Evolutionary conservation across 2,113 vertebrate genomes (phyloP).

Genomic region (Euleptes europaea): DNA sequence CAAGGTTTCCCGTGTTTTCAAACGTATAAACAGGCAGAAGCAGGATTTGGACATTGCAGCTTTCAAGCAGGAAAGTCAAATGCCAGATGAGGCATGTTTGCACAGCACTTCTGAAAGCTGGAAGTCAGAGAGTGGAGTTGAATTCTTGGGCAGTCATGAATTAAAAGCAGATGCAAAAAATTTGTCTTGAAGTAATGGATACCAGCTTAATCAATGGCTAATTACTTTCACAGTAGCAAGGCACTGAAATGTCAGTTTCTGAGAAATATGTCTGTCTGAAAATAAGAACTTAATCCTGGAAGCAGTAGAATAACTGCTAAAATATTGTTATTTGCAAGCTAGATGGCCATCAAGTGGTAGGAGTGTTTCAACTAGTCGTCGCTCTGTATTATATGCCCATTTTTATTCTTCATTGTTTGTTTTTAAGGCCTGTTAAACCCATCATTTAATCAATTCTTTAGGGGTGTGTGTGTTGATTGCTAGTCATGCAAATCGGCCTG

Average conservation of each 20-base stretch:
- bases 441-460: background rate
- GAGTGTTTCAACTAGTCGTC: background rate
- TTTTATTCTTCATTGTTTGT: background rate
- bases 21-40: background rate
- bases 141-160: background rate
- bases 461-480: background rate
- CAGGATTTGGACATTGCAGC: accelerated
- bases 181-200: conserved; percentile 37
- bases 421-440: background rate
- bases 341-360: background rate
- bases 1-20: too few relatives aligned
- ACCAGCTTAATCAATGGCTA: conserved; percentile 44
- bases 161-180: conserved; percentile 14
- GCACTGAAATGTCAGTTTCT: conserved; percentile 29
- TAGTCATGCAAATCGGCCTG: background rate
- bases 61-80: background rate
- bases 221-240: conserved; percentile 48
- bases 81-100: accelerated
- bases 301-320: background rate
- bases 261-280: conserved; percentile 6
- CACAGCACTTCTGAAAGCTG: background rate
- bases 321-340: background rate
- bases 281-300: background rate
- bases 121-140: conserved; percentile 1
- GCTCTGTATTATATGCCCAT: too few relatives aligned